A percentile compares a stretch with the other conserved stretches of the same genome.
phyloP scores from a whole-genome alignment of 2,888 invertebrate species.

The Thelaira solivaga region DNA sequence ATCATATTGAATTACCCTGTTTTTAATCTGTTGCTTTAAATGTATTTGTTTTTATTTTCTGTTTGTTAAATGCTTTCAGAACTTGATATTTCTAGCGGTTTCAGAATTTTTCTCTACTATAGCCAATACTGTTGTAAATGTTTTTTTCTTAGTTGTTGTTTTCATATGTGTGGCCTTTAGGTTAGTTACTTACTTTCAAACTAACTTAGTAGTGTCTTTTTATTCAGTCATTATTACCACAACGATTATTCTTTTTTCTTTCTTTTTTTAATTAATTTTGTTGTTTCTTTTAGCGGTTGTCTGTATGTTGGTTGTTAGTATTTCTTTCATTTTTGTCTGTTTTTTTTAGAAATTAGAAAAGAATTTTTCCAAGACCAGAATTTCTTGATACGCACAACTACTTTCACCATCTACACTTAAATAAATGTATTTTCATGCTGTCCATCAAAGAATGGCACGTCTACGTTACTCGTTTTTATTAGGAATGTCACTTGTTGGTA shows the following conservation, averaged over 20 bases:
- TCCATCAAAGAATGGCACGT: constrained; percentile 32
- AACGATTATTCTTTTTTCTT: constrained; percentile 23
- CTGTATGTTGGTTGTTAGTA: not conserved
- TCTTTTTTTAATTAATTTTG: constrained; percentile 7
- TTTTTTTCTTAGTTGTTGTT: not conserved
- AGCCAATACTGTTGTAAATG: not conserved
- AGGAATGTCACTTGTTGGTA: constrained; percentile 27
- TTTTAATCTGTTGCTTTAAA: no score
- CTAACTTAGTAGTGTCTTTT: constrained; percentile 45
- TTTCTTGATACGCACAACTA: constrained; percentile 63
- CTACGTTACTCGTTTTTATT: constrained; percentile 16
- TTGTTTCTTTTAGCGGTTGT: not conserved
- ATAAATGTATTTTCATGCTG: constrained; percentile 37
- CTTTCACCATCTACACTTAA: constrained; percentile 61
- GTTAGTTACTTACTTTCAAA: constrained; percentile 32
- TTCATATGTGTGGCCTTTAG: constrained; percentile 37
- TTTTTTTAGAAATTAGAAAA: constrained; percentile 12
- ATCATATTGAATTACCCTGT: no score
- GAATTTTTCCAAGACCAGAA: constrained; percentile 57
- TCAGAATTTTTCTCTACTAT: constrained; percentile 32
- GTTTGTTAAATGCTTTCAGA: not conserved
- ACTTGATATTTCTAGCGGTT: constrained; percentile 35
- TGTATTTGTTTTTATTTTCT: not conserved
- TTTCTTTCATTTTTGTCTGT: not conserved
- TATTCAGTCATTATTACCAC: constrained; percentile 40